Base-by-base conservation (phyloP, 2,797 vertebrate genomes). In the Echiichthys vipera region DNA sequence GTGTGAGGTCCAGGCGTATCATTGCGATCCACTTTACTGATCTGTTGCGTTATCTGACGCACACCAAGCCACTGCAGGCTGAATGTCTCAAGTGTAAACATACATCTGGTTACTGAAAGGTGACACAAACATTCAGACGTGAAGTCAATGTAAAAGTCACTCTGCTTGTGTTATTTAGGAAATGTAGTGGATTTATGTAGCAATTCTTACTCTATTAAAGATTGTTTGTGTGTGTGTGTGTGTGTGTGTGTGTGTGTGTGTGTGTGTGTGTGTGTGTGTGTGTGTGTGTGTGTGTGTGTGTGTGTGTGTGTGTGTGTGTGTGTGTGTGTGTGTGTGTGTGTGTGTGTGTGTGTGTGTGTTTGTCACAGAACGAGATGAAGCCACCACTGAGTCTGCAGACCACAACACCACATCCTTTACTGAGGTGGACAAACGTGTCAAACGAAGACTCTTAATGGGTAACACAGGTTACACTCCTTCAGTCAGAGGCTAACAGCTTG, bases 381-480 rank as follows among this genome's bases (percentile, higher is more conserved):
- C 91, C 67, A 73, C 94, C 80, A 65, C 89, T 0, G 96, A 97
- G 74, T 66, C 93, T 71, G 86, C 89, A 3, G 97, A 98, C 71
- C 94, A 93, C 88, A 98, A 98, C 29, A 50, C 94, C 86, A 98
- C 97, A 0, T 94, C 94, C 58, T 93, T 96, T 63, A 89, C 92
- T 0, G 98, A 99, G 70, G 96, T 95, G 77, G 98, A 99, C 91
- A 99, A 99, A 85, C 95, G 98, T 13, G 98, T 99, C 85, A 99
- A 99, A 66, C 94, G 98, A 42, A 93, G 97, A 37, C 94, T 99
- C 77, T 95, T 98, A 30, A 99, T 99, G 98, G 98, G 98, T 99
- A 97, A 95, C 84, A 59, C n/a, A n/a, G n/a, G 39, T 54, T 10
- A n/a, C 47, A 58, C 59, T 54, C 49, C 27, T 17, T 27, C 27